These are phyloP conservation scores for Drepanosiphum platanoidis DNA, from an alignment of 2,888 invertebrate genomes.

Conservation along the genomic window DNA sequence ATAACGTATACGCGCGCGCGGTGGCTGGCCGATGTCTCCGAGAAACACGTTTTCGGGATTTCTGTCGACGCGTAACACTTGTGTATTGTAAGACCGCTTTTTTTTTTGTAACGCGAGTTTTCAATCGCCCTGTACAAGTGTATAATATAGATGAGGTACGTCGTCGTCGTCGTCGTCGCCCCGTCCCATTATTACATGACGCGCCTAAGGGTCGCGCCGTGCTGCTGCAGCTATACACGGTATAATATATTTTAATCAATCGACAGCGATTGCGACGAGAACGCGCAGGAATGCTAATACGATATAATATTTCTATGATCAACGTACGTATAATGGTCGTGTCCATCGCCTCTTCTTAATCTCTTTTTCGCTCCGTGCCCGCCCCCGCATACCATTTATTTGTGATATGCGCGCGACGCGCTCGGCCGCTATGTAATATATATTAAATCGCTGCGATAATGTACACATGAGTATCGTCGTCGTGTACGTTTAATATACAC, in stretches of 20 bases:
- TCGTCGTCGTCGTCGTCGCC: too few relatives aligned
- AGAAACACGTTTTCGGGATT: too few relatives aligned
- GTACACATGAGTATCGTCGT: background rate
- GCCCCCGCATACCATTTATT: background rate
- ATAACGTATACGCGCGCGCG: background rate
- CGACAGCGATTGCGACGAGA: slow-evolving; percentile 1
- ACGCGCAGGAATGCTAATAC: slow-evolving; percentile 28
- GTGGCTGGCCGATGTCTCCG: too few relatives aligned
- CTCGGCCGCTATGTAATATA: too few relatives aligned
- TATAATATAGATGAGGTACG: too few relatives aligned
- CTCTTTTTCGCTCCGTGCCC: background rate
- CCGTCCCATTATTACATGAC: background rate
- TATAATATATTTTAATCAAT: slow-evolving; percentile 42
- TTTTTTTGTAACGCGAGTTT: background rate
- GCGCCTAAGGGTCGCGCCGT: background rate
- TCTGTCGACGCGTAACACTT: background rate
- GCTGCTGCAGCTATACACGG: background rate
- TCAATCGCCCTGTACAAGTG: background rate
- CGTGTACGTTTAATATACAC: background rate
- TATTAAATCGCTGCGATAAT: too few relatives aligned
- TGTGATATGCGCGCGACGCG: too few relatives aligned
- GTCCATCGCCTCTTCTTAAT: slow-evolving; percentile 1
- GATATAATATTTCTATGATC: too few relatives aligned
- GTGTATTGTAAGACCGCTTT: background rate
- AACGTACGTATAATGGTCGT: background rate